These are phyloP conservation scores for Crotalus tigris DNA, from an alignment of 2,113 vertebrate species.

Conservation along the genomic window DNA sequence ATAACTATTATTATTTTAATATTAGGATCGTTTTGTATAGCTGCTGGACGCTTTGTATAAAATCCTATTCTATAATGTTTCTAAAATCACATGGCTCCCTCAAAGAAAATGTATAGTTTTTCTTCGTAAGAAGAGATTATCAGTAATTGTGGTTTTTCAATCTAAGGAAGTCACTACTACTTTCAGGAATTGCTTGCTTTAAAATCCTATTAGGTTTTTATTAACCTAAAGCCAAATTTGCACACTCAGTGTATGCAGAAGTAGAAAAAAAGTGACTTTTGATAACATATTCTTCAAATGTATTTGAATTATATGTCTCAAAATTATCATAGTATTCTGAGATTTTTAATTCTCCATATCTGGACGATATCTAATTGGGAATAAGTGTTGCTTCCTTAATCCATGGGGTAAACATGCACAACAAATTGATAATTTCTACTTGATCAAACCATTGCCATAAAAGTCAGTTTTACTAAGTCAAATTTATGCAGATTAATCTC, in stretches of 20 bases:
- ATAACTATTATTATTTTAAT: background rate
- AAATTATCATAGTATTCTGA: background rate
- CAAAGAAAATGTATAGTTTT: background rate
- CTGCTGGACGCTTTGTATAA: background rate
- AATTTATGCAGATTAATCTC: background rate
- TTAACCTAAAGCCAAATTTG: background rate
- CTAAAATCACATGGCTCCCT: background rate
- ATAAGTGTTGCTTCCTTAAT: background rate
- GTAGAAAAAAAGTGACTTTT: background rate
- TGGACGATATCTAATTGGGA: background rate
- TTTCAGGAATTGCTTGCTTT: background rate
- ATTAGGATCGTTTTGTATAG: constrained; percentile 8
- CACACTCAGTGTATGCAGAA: background rate
- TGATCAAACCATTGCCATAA: background rate
- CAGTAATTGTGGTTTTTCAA: background rate
- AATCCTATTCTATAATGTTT: background rate
- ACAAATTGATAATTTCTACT: background rate
- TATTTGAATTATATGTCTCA: background rate
- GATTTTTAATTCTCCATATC: background rate
- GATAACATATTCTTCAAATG: background rate
- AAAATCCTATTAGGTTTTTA: background rate
- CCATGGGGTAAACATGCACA: background rate
- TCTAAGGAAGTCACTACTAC: background rate
- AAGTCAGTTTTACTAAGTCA: background rate
- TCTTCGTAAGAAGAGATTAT: fast-evolving